Percentiles rank a stretch among this genome's conserved stretches.
Conservation (phyloP, 2,888 invertebrate species). For the Xanthia togata region DNA sequence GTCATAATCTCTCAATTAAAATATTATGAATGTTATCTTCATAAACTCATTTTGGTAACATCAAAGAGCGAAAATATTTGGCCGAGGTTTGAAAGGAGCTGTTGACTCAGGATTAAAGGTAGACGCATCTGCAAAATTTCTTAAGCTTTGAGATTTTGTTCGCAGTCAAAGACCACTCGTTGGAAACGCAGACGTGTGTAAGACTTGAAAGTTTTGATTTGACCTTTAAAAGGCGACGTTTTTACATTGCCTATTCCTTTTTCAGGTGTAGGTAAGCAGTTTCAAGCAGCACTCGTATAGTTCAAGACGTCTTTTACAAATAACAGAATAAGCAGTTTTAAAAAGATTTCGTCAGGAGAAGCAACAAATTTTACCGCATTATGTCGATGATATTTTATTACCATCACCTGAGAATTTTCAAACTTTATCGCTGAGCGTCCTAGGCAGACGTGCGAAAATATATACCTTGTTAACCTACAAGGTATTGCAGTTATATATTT, state of each 20-base stretch:
- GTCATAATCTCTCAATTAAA: slow-evolving; percentile 38
- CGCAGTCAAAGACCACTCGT: slow-evolving; percentile 42
- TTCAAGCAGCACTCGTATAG: background rate
- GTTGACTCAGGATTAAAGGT: slow-evolving; percentile 71
- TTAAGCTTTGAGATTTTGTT: slow-evolving; percentile 64
- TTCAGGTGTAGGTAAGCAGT: background rate
- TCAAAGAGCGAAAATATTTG: slow-evolving; percentile 69
- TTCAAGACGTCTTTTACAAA: background rate
- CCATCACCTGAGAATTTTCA: background rate
- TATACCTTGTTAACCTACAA: background rate
- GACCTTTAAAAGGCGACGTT: background rate
- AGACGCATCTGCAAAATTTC: slow-evolving; percentile 62
- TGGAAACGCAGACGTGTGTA: slow-evolving; percentile 10
- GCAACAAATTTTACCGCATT: background rate
- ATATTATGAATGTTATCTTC: slow-evolving; percentile 16
- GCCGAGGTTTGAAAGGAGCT: slow-evolving; percentile 65
- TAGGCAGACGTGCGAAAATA: background rate
- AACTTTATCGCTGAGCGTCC: background rate
- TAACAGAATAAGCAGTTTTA: no score
- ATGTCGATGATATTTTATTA: background rate
- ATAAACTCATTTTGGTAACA: slow-evolving; percentile 29
- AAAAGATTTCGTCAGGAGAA: no score
- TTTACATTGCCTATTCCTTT: background rate
- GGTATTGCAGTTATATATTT: background rate
- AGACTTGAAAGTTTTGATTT: background rate